A percentile compares a stretch with the other conserved stretches of the same genome.
Conservation (phyloP, 2,797 vertebrate genomes). For the Dicrostonyx torquatus region DNA sequence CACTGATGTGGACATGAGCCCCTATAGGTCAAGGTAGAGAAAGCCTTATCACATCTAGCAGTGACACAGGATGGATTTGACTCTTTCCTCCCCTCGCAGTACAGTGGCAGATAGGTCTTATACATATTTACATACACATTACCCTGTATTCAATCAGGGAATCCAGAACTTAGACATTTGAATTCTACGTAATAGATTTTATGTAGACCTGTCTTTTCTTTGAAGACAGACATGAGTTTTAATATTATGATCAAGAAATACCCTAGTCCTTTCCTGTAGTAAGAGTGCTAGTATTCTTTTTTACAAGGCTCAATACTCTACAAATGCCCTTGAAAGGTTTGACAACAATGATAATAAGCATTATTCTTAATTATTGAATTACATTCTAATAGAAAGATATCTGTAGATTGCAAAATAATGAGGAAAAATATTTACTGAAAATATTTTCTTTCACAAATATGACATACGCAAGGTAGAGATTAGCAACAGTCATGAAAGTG, state of each 20-base stretch:
- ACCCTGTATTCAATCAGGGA: not conserved
- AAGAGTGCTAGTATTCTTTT: not conserved
- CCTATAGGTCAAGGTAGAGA: not conserved
- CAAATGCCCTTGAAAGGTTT: not conserved
- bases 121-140: not conserved
- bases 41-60: not conserved
- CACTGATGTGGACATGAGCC: not conserved
- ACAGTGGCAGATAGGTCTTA: accelerated
- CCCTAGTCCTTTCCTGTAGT: not conserved
- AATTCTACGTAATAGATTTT: not conserved
- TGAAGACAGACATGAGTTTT: not conserved
- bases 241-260: not conserved
- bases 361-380: not conserved
- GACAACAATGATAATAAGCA: not conserved
- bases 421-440: not conserved
- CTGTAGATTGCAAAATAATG: not conserved
- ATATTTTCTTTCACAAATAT: not conserved
- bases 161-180: not conserved
- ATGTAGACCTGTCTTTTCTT: not conserved
- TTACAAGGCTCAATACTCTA: not conserved
- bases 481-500: not conserved
- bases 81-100: not conserved
- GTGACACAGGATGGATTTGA: accelerated
- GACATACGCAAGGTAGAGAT: not conserved
- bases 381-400: not conserved